phyloP scores from a whole-genome alignment of 2,888 invertebrate species.

The Platycnemis pennipes region DNA sequence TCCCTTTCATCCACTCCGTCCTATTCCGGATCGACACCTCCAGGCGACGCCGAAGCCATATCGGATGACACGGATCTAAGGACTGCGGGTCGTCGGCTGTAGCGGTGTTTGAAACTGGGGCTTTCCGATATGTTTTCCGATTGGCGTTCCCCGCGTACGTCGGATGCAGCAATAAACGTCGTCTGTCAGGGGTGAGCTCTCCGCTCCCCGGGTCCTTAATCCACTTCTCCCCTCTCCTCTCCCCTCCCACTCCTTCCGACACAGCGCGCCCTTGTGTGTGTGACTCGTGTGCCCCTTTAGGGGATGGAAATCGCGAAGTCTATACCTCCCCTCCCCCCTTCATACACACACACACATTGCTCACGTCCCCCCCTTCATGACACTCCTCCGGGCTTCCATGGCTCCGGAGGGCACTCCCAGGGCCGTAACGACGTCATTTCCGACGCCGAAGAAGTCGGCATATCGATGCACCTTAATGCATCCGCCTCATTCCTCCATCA shows the following conservation, averaged over 20 bases:
- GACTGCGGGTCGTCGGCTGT: neutral
- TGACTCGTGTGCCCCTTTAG: neutral
- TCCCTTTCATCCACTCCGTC: neutral
- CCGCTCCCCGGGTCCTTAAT: neutral
- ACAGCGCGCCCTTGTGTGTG: neutral
- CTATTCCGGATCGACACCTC: neutral
- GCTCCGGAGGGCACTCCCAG: neutral
- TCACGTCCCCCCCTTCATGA: neutral
- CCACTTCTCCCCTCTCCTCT: neutral
- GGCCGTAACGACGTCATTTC: neutral
- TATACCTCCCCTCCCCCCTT: too few species aligned
- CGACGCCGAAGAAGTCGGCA: neutral
- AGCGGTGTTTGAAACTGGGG: conserved; percentile 1
- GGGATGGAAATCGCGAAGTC: neutral
- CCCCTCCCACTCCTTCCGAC: neutral
- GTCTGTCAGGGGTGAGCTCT: neutral
- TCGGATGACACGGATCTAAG: conserved; percentile 31
- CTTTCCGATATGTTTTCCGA: conserved; percentile 46
- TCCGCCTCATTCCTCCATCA: too few species aligned
- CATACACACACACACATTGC: too few species aligned
- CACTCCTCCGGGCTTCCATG: neutral
- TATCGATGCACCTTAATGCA: neutral
- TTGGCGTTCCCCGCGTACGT: neutral
- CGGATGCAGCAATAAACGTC: neutral
- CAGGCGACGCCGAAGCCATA: conserved; percentile 46